A percentile compares a stretch with the other conserved stretches of the same genome.
Conservation (phyloP, 2,888 invertebrate species). For the Eledona agricola region DNA sequence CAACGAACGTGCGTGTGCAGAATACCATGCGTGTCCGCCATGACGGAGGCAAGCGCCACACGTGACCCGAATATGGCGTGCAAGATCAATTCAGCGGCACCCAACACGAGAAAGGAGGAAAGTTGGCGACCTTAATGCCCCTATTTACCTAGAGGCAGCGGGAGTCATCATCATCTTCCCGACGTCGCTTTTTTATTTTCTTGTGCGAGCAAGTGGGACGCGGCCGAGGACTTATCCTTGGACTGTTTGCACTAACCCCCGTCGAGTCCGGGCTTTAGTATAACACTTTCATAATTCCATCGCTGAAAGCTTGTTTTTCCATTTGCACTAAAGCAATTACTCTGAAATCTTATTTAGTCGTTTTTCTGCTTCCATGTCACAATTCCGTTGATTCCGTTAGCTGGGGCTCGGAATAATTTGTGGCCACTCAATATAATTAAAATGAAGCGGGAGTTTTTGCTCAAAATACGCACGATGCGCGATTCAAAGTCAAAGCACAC, state of each 20-base stretch:
- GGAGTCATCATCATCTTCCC: conserved; percentile 23
- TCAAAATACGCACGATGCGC: background rate
- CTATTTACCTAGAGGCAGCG: conserved; percentile 31
- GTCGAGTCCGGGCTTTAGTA: conserved; percentile 32
- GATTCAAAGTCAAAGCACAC: conserved; percentile 1
- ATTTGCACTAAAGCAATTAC: conserved; percentile 38
- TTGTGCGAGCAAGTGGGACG: conserved; percentile 24
- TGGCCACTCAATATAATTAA: conserved; percentile 33
- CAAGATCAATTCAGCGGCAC: conserved; percentile 36
- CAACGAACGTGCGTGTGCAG: conserved; percentile 48
- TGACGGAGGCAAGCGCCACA: conserved; percentile 51
- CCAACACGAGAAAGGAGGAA: conserved; percentile 7
- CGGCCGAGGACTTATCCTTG: conserved; percentile 32
- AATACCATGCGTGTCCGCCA: conserved; percentile 47
- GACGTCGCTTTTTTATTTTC: conserved; percentile 10
- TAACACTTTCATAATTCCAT: conserved; percentile 35
- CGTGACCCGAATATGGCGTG: conserved; percentile 48
- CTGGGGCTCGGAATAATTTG: too few relatives aligned
- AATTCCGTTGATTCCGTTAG: too few relatives aligned
- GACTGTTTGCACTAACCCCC: conserved; percentile 19
- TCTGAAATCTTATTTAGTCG: conserved; percentile 35
- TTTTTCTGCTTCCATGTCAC: conserved; percentile 8
- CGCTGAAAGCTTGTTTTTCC: conserved; percentile 35
- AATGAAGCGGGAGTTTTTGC: conserved; percentile 9
- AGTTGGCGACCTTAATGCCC: conserved; percentile 29